A percentile compares a stretch with the other conserved stretches of the same genome.
Evolutionary conservation across 2,888 invertebrate genomes (phyloP).

Genomic region (Luperina testacea): DNA sequence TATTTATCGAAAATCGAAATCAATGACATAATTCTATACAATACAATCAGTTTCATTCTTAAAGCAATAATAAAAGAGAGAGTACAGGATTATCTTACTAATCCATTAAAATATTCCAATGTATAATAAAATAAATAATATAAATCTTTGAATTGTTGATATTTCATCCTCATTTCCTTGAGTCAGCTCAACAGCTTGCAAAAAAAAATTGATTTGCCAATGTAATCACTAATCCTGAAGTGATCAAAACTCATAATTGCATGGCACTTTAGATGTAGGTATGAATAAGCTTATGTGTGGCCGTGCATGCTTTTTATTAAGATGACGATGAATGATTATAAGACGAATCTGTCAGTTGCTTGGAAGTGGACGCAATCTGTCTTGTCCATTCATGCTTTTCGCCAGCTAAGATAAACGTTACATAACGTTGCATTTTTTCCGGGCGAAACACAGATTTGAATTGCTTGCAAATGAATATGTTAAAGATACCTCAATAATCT

Average conservation of each 20-base stretch:
- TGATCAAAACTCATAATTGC: constrained; percentile 12
- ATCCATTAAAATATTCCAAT: constrained; percentile 53
- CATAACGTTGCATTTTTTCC: constrained; percentile 4
- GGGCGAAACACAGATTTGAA: too few species aligned
- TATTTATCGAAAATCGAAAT: background rate
- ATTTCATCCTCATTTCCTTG: constrained; percentile 37
- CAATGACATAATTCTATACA: background rate
- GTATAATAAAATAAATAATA: constrained; percentile 21
- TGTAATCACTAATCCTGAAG: fast-evolving
- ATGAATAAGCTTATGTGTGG: constrained; percentile 5
- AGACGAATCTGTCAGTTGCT: constrained; percentile 4
- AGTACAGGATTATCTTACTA: constrained; percentile 22
- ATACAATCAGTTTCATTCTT: background rate
- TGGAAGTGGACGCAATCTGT: background rate
- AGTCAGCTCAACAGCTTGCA: background rate
- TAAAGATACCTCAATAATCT: background rate
- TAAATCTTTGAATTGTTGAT: constrained; percentile 16
- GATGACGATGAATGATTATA: constrained; percentile 26
- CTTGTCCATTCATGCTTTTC: constrained; percentile 32
- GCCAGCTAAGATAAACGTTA: background rate
- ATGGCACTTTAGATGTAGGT: background rate
- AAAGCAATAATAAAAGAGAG: constrained; percentile 42
- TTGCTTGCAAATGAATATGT: background rate
- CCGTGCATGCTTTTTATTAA: constrained; percentile 4
- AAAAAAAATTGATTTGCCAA: constrained; percentile 13